Evolutionary conservation across 92 coral and sea anemone species (phyloP).

Genomic region (Zoanthus gigantus): DNA sequence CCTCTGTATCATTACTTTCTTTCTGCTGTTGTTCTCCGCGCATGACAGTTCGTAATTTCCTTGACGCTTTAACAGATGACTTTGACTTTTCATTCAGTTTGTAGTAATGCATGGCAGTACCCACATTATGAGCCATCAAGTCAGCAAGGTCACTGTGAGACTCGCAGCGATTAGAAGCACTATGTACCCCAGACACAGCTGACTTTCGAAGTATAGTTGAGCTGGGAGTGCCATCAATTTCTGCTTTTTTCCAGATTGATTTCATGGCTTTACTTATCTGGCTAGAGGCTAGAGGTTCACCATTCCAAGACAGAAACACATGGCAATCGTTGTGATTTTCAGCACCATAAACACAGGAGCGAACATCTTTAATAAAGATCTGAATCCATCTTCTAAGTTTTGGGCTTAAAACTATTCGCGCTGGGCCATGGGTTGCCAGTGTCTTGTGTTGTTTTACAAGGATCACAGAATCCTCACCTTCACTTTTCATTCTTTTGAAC

Average conservation of each 20-base stretch:
- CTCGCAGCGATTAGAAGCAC: constrained; percentile 18
- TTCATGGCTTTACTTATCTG: constrained; percentile 46
- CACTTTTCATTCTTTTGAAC: constrained; percentile 36
- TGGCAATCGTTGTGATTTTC: background rate
- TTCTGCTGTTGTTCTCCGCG: constrained; percentile 42
- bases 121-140: constrained; percentile 43
- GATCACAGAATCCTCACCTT: constrained; percentile 46
- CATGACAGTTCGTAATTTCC: constrained; percentile 33
- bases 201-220: constrained; percentile 13
- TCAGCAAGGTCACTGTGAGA: constrained; percentile 28
- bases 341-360: constrained; percentile 40
- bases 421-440: constrained; percentile 64
- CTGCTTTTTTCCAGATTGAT: constrained; percentile 59
- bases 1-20: constrained; percentile 29
- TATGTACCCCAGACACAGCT: constrained; percentile 12
- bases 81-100: constrained; percentile 48
- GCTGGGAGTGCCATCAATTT: constrained; percentile 40
- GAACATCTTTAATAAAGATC: constrained; percentile 13
- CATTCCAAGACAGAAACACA: constrained; percentile 69
- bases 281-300: constrained; percentile 50
- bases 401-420: constrained; percentile 51
- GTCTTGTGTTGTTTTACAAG: constrained; percentile 65
- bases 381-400: constrained; percentile 62
- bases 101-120: constrained; percentile 40
- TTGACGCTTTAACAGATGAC: constrained; percentile 46